phyloP scores from a whole-genome alignment of 2,797 vertebrate genomes.

The Nannoperca obscura region DNA sequence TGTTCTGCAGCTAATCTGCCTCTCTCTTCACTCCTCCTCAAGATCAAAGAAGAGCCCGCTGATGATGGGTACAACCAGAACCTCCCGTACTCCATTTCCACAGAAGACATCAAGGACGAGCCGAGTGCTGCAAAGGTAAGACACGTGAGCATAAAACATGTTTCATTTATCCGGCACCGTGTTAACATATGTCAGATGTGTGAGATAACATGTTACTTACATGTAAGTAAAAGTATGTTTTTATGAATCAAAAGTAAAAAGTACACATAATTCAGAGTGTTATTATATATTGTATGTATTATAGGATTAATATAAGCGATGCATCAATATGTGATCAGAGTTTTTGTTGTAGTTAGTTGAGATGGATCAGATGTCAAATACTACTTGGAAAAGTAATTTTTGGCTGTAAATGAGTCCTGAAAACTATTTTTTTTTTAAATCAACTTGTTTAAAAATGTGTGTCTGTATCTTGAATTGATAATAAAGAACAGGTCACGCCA shows the following conservation, averaged over 20 bases:
- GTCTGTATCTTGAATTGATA: neutral
- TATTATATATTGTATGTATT: too few species aligned
- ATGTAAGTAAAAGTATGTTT: neutral
- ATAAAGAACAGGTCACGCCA: neutral
- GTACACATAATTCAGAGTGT: too few species aligned
- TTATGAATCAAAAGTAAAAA: too few species aligned
- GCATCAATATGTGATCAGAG: too few species aligned
- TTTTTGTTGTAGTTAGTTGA: too few species aligned
- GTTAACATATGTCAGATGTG: neutral
- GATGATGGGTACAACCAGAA: constrained; percentile 92
- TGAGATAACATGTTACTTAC: neutral
- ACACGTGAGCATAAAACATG: neutral
- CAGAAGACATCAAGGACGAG: constrained; percentile 88
- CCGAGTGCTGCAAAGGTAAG: constrained; percentile 88
- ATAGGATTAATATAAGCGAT: too few species aligned
- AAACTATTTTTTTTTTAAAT: neutral
- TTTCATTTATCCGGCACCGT: neutral
- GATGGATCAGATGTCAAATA: too few species aligned
- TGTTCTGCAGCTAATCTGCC: constrained; percentile 72
- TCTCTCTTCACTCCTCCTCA: constrained; percentile 78
- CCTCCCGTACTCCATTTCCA: constrained; percentile 79
- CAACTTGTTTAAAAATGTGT: neutral
- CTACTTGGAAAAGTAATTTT: neutral
- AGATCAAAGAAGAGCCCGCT: constrained; percentile 94
- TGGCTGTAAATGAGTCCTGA: neutral